These are phyloP conservation scores for Heliconius hortense DNA, from an alignment of 2,888 invertebrate genomes.

Conservation along the genomic window DNA sequence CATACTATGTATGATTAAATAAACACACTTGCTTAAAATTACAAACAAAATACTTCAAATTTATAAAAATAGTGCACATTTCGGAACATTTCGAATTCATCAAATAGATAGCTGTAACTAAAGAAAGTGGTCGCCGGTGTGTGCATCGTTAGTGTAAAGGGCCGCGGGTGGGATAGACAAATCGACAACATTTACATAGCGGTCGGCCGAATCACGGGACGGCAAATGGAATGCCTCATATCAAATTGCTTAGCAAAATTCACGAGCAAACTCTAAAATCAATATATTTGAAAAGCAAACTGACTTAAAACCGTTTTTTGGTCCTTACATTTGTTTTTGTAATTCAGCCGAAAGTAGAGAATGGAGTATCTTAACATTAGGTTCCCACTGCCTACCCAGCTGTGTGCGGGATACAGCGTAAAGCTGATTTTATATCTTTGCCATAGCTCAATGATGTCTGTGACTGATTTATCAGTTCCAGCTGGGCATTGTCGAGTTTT, in stretches of 20 bases:
- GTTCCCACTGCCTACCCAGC: too few species aligned
- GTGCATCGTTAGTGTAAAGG: slow-evolving; percentile 35
- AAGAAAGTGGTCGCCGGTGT: slow-evolving; percentile 27
- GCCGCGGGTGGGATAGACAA: slow-evolving; percentile 40
- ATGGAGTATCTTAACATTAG: too few species aligned
- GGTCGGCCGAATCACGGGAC: slow-evolving; percentile 46
- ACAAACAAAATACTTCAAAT: not conserved
- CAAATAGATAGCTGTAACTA: slow-evolving; percentile 8
- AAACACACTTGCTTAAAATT: too few species aligned
- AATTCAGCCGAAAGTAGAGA: too few species aligned
- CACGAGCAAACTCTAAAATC: slow-evolving; percentile 35
- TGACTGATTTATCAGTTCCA: not conserved
- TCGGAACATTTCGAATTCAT: not conserved
- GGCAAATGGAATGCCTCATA: slow-evolving; percentile 54
- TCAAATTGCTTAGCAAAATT: slow-evolving; percentile 47
- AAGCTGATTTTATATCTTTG: too few species aligned
- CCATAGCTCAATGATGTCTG: too few species aligned
- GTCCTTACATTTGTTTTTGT: too few species aligned
- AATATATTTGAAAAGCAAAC: not conserved
- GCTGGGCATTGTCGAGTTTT: not conserved
- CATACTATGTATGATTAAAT: not conserved
- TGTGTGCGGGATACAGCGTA: too few species aligned
- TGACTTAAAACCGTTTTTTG: not conserved
- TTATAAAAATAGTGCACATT: not conserved
- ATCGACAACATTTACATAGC: slow-evolving; percentile 44